phyloP scores from a whole-genome alignment of 2,888 invertebrate genomes.

The Spicauda simplicius region DNA sequence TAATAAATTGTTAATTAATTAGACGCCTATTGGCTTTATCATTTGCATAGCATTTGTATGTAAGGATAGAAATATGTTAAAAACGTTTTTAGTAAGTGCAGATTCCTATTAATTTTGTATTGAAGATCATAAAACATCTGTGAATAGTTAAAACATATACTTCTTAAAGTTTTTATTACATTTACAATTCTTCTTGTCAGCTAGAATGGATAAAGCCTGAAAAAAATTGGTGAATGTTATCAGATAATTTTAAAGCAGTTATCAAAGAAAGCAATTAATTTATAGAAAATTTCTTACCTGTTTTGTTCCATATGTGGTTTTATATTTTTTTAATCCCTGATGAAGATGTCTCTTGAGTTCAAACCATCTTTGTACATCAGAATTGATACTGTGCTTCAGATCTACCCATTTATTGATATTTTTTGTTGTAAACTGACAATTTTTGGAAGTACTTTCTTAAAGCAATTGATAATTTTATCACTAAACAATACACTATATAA shows the following conservation, averaged over 20 bases:
- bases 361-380: constrained; percentile 57
- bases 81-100: neutral
- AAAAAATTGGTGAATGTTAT: neutral
- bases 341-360: constrained; percentile 52
- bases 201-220: neutral
- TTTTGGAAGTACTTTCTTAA: neutral
- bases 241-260: no score
- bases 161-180: constrained; percentile 2
- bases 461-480: neutral
- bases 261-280: no score
- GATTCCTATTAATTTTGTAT: neutral
- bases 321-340: constrained; percentile 48
- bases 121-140: neutral
- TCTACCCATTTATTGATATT: constrained; percentile 48
- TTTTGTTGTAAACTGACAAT: constrained; percentile 1
- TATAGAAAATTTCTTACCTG: constrained; percentile 40
- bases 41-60: neutral
- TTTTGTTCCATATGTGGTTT: constrained; percentile 40
- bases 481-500: neutral
- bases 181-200: neutral
- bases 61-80: neutral
- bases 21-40: neutral
- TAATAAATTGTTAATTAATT: neutral
- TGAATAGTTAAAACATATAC: neutral
- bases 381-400: constrained; percentile 53